phyloP scores from a whole-genome alignment of 2,797 vertebrate species.

The Arnoldichthys spilopterus region DNA sequence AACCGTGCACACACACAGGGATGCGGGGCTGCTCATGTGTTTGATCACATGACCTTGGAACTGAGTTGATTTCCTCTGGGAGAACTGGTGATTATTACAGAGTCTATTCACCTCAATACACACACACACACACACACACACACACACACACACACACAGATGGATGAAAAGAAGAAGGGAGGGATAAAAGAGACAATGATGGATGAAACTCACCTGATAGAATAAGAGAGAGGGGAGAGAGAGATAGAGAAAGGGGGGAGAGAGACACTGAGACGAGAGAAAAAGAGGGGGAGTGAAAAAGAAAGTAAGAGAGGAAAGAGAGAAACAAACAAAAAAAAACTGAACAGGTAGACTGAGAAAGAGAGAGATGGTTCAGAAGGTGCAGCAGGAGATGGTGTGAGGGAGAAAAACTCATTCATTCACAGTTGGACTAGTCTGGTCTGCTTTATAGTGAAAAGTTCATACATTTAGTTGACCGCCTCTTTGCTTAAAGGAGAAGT shows the following conservation, averaged over 20 bases:
- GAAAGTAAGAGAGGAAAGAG: not conserved
- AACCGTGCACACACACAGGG: slow-evolving; percentile 57
- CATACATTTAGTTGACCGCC: not conserved
- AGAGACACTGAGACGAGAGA: slow-evolving; percentile 51
- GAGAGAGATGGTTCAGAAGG: not conserved
- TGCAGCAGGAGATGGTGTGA: not conserved
- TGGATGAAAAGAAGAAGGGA: slow-evolving; percentile 43
- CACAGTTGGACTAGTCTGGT: no score
- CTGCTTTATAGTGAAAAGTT: no score
- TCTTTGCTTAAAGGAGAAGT: not conserved
- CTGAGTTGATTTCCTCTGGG: slow-evolving; percentile 95
- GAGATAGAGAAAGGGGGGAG: not conserved
- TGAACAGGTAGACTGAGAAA: slow-evolving; percentile 2
- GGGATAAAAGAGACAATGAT: slow-evolving; percentile 62
- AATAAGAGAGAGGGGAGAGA: not conserved
- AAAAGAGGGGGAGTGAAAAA: not conserved
- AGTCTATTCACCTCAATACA: slow-evolving; percentile 54
- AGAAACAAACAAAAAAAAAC: slow-evolving; percentile 23
- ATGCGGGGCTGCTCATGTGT: slow-evolving; percentile 78
- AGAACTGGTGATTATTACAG: slow-evolving; percentile 81
- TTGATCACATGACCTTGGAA: slow-evolving; percentile 81
- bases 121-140: no score
- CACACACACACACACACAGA: slow-evolving; percentile 5
- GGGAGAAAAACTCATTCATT: not conserved
- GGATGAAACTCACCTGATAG: slow-evolving; percentile 40